Base-by-base conservation (phyloP, 2,113 vertebrate species). In the Physeter macrocephalus region DNA sequence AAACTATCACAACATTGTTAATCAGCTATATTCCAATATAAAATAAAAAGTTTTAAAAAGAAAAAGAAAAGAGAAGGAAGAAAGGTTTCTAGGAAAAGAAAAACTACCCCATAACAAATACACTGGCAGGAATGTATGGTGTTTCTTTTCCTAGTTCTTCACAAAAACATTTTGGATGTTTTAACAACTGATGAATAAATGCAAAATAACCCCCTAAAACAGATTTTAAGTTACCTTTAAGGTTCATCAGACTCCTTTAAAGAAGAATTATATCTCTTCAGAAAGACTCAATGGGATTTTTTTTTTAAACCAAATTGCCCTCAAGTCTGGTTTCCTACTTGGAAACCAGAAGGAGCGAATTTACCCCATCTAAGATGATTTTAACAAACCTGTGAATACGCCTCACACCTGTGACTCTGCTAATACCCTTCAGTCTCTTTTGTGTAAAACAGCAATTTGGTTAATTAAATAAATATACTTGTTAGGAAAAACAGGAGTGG, bases 381-480 rank as follows among this genome's bases (percentile, higher is more conserved):
- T 84, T 67, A 88, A 94, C 27, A 86, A 93, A 92, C 34, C 20
- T 14, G 18, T 94, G 41, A 96, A 57, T 46, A 61, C 2, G 46
- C 12, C 36, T 94, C 57, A 88, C 43, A 88, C 52, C 85, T 90
- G 64, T 72, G 74, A 77, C 46, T 95, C 62, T 69, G 62, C 66
- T 81, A 61, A 83, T 23, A 57, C 11, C 9, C 8, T 77, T 78
- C 52, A 87, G 57, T 89, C 88, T 89, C 72, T 85, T 90, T 84
- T 71, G 80, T 54, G 88, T 11, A 84, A 95, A 92, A 94, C 2
- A 86, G 31, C 80, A 23, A 75, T 57, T 90, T 83, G n/a, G 75
- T 83, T 93, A 94, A 88, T 78, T 86, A 93, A 95, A 78, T 61
- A 71, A 64, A 43, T 12, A 9, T 41, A 80, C 82, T 94, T 83